These are phyloP conservation scores for Rhineura floridana DNA, from an alignment of 2,113 vertebrate species.

Conservation along the genomic window DNA sequence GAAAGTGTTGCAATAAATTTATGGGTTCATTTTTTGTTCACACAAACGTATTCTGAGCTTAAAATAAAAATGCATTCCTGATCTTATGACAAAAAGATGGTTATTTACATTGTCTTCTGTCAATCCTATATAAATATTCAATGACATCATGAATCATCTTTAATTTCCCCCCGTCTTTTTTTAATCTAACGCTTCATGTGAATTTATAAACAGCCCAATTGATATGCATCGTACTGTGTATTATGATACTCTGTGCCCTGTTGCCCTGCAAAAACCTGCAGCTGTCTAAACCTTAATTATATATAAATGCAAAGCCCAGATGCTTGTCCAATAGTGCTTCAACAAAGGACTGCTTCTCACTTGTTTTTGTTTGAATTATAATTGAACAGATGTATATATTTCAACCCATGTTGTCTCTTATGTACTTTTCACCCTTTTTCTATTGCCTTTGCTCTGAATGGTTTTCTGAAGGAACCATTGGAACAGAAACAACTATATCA, in stretches of 20 bases:
- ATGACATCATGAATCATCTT: conserved; percentile 30
- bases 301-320: conserved; percentile 78
- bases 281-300: conserved; percentile 81
- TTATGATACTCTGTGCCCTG: conserved; percentile 65
- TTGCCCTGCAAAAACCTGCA: conserved; percentile 69
- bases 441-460: conserved; percentile 56
- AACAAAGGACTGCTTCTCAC: conserved; percentile 63
- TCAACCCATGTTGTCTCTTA: conserved; percentile 51
- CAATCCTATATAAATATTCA: conserved; percentile 40
- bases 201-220: conserved; percentile 58
- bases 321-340: conserved; percentile 71
- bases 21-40: conserved; percentile 50
- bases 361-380: conserved; percentile 77
- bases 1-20: conserved; percentile 50
- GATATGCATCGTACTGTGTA: conserved; percentile 65
- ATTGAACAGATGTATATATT: conserved; percentile 76
- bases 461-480: conserved; percentile 59
- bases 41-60: conserved; percentile 43
- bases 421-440: conserved; percentile 53
- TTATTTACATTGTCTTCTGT: conserved; percentile 46
- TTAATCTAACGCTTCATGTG: conserved; percentile 59
- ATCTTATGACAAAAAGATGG: conserved; percentile 10
- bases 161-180: conserved; percentile 54
- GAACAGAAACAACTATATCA: conserved; percentile 13
- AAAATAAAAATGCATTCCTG: conserved; percentile 48